These are phyloP conservation scores for Apamea anceps DNA, from an alignment of 2,888 invertebrate species.

Conservation along the genomic window DNA sequence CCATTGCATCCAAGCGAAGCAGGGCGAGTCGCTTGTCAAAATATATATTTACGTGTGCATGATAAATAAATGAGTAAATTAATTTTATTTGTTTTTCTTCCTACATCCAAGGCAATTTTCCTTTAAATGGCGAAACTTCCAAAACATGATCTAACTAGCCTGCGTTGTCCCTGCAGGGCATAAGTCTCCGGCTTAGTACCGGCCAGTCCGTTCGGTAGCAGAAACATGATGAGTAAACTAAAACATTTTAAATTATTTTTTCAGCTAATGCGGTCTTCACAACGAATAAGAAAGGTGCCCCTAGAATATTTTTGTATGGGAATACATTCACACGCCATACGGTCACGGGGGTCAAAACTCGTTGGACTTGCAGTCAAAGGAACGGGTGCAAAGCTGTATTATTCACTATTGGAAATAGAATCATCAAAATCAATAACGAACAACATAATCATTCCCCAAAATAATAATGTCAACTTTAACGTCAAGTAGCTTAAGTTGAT, in stretches of 20 bases:
- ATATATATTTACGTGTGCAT: background rate
- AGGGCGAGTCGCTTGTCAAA: background rate
- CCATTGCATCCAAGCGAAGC: background rate
- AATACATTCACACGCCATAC: slow-evolving; percentile 11
- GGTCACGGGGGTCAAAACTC: background rate
- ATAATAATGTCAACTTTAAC: background rate
- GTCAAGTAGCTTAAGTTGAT: background rate
- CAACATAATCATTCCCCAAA: slow-evolving; percentile 7
- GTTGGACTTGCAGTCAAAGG: slow-evolving; percentile 10
- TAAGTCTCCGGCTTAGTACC: no score
- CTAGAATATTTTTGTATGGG: slow-evolving; percentile 10
- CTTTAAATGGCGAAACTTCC: background rate
- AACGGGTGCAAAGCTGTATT: slow-evolving; percentile 1
- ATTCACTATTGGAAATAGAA: background rate
- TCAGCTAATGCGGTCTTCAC: slow-evolving; percentile 7
- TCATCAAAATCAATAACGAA: slow-evolving; percentile 4
- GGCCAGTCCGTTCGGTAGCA: no score
- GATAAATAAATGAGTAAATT: background rate
- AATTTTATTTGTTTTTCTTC: background rate
- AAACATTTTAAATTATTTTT: background rate
- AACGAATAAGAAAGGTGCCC: background rate
- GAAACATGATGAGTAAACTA: background rate
- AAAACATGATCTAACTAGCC: background rate
- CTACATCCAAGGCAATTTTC: no score
- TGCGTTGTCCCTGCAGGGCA: no score